These are phyloP conservation scores for Glyptemys insculpta DNA, from an alignment of 2,797 vertebrate species.

Conservation along the genomic window DNA sequence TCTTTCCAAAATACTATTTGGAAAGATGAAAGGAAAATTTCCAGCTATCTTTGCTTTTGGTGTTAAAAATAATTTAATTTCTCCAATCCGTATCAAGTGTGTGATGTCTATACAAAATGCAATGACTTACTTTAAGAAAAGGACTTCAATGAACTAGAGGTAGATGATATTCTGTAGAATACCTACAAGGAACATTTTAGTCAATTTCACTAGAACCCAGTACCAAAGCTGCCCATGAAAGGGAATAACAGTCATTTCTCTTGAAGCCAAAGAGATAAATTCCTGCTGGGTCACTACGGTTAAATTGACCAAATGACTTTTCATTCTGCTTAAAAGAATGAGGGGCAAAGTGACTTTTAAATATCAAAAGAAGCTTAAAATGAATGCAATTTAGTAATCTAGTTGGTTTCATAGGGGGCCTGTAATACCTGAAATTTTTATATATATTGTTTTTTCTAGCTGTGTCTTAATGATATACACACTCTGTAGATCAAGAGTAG, in stretches of 20 bases:
- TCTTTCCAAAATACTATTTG: not conserved
- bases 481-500: no score
- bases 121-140: not conserved
- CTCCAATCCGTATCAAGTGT: not conserved
- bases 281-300: not conserved
- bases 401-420: not conserved
- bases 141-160: not conserved
- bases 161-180: not conserved
- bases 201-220: accelerated
- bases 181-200: not conserved
- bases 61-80: not conserved
- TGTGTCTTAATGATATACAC: not conserved
- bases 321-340: not conserved
- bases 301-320: constrained; percentile 35
- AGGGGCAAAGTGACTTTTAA: not conserved
- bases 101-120: not conserved
- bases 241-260: not conserved
- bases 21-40: not conserved
- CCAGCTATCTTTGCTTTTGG: not conserved
- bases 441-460: not conserved
- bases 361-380: not conserved
- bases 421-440: not conserved
- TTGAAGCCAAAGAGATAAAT: not conserved
- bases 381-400: not conserved
- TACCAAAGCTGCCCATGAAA: not conserved